These are phyloP conservation scores for Crocidura indochinensis DNA, from an alignment of 2,797 vertebrate species.

Conservation along the genomic window DNA sequence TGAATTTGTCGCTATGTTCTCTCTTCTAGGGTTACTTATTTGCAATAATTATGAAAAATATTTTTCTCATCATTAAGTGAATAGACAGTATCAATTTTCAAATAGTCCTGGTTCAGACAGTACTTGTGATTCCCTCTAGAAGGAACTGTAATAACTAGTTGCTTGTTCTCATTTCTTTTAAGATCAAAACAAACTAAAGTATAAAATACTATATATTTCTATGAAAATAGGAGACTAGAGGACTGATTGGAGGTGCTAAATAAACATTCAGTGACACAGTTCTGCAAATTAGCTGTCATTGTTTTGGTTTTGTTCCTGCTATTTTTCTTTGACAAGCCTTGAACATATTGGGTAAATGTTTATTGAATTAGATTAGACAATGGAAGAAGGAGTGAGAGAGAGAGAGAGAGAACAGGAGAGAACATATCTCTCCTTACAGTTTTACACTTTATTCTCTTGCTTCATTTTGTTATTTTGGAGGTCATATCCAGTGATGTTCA, in stretches of 20 bases:
- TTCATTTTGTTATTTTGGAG: no score
- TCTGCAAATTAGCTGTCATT: background rate
- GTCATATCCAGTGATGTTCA: no score
- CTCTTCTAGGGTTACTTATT: background rate
- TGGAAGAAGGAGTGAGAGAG: background rate
- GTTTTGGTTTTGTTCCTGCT: background rate
- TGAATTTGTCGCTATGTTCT: background rate
- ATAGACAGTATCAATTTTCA: background rate
- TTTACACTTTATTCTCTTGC: no score
- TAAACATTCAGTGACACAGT: fast-evolving
- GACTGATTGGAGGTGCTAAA: background rate
- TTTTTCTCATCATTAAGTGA: background rate
- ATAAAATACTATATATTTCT: background rate
- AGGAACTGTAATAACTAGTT: background rate
- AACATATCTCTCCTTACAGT: background rate
- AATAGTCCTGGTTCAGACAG: background rate
- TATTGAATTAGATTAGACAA: background rate
- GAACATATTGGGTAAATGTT: background rate
- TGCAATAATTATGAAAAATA: background rate
- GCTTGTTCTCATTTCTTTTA: background rate
- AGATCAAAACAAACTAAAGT: background rate
- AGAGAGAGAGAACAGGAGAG: background rate
- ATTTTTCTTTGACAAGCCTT: background rate
- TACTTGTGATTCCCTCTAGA: background rate
- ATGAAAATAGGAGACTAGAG: fast-evolving